Evolutionary conservation across 1,140 invertebrate genomes (phyloP), one percentile per base, ranked within the genome.

Genomic region (Littorina saxatilis): DNA sequence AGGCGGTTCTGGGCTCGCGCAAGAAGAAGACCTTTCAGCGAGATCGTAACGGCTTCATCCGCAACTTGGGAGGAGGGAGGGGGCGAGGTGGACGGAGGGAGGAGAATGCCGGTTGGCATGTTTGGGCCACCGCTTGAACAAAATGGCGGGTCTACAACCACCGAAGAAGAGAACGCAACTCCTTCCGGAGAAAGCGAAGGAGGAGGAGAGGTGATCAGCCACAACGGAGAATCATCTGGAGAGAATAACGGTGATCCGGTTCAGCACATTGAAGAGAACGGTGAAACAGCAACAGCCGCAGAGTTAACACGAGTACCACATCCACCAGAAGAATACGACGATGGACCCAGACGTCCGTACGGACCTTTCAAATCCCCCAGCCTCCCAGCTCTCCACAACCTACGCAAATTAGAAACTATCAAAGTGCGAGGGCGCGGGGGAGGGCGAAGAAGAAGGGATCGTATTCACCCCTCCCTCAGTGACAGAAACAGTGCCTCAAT

Each of bases 381-480:
- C 58, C 76, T 78, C 5, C 76, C 76, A 9, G 55, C 76, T 1
- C 76, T 78, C 55, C 40, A 78, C 76, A 40, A 4, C 3, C 15
- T 43, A 1, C 11, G 15, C 55, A 29, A 39, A 23, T 0, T 37
- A 9, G 58, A 61, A 20, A n/a, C 39, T 4, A 23, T 50, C 23
- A 23, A 29, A 3, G 9, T 39, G 37, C 17, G 32, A 17, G 66
- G 32, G 5, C n/a, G n/a, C n/a, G n/a, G n/a, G n/a, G n/a, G n/a
- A n/a, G n/a, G n/a, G n/a, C n/a, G n/a, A n/a, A n/a, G n/a, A n/a
- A n/a, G n/a, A n/a, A n/a, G n/a, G n/a, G n/a, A n/a, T n/a, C n/a
- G n/a, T n/a, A 39, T 78, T 32, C 76, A 78, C 23, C 76, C 76
- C 1, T 78, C 76, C 35, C 76, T 78, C 58, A 78, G 55, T 58